Base-by-base conservation (phyloP, 2,113 vertebrate species). In the Erythrocercus mccallii region DNA sequence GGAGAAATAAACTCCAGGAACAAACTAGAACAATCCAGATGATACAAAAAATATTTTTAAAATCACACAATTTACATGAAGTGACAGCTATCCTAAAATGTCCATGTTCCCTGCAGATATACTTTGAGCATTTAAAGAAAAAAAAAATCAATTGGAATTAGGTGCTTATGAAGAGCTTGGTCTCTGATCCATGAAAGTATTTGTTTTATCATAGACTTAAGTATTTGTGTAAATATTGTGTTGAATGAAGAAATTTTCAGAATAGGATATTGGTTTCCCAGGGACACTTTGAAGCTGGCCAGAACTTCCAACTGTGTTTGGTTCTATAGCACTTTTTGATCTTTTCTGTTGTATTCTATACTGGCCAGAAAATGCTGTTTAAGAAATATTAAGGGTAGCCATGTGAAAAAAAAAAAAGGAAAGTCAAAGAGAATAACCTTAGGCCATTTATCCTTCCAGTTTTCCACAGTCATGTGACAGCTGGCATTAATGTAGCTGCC, bases 361-460 rank as follows among this genome's bases (percentile, higher is more conserved):
- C 17, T 0, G 1, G 10, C 62, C 22, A 88, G 27, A 85, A 66
- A 51, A 21, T 28, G 38, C 7, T 37, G 3, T 21, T 69, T 62
- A 73, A 64, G 31, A 38, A 71, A 71, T 61, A 77, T 45, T 47
- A 66, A 9, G 21, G 17, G 33, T 22, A 31, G 2, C 8, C 56
- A 22, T 2, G 3, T 3, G 7, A 6, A 19, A 47, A 58, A 6
- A 19, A 47, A 58, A 65, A 6, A 11, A 51, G 0, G 5, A 16
- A 70, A 86, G 7, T 13, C 6, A 64, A 48, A 65, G 24, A 72
- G 8, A 94, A 80, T 65, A 3, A 35, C 4, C 0, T 60, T 44
- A 70, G 24, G 3, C 9, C 23, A 66, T 4, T 66, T 74, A 27
- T 38, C 8, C 18, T 81, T 78, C 9, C 37, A 70, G 17, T 47